Percentiles rank a stretch among this genome's conserved stretches.
Evolutionary conservation across 2,113 vertebrate species (phyloP).

Genomic region (Pituophis catenifer): DNA sequence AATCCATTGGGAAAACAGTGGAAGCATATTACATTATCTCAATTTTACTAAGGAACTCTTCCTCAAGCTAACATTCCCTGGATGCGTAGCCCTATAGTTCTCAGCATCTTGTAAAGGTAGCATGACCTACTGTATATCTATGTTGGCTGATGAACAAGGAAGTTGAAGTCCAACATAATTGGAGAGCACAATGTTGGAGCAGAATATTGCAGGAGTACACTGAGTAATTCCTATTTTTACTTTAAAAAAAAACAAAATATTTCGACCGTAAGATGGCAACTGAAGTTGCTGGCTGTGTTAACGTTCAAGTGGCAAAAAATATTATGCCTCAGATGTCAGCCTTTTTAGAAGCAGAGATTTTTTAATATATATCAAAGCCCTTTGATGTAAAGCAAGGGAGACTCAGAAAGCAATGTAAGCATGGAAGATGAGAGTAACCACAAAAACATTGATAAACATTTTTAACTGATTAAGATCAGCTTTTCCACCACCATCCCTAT

Average conservation of each 20-base stretch:
- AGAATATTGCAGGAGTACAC: not conserved
- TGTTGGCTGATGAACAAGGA: not conserved
- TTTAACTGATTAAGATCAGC: not conserved
- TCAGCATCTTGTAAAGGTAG: not conserved
- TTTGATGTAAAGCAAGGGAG: not conserved
- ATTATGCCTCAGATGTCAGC: not conserved
- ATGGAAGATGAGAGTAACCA: not conserved
- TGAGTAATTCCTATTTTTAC: not conserved
- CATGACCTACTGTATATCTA: not conserved
- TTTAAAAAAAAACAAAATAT: not conserved
- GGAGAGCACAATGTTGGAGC: not conserved
- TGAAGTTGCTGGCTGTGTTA: not conserved
- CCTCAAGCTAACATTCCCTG: not conserved
- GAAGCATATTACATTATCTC: not conserved
- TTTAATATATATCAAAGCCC: not conserved
- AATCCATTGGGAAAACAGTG: not conserved
- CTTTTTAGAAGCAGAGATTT: not conserved
- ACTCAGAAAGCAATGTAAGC: not conserved
- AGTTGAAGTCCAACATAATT: not conserved
- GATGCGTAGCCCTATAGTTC: not conserved
- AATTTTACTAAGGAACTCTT: not conserved
- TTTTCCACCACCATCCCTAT: not conserved
- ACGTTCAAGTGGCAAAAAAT: not conserved
- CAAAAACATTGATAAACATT: not conserved
- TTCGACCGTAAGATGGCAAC: no score